A percentile compares a stretch with the other conserved stretches of the same genome.
phyloP scores from a whole-genome alignment of 2,797 vertebrate genomes.

The Centropyge bicolor region DNA sequence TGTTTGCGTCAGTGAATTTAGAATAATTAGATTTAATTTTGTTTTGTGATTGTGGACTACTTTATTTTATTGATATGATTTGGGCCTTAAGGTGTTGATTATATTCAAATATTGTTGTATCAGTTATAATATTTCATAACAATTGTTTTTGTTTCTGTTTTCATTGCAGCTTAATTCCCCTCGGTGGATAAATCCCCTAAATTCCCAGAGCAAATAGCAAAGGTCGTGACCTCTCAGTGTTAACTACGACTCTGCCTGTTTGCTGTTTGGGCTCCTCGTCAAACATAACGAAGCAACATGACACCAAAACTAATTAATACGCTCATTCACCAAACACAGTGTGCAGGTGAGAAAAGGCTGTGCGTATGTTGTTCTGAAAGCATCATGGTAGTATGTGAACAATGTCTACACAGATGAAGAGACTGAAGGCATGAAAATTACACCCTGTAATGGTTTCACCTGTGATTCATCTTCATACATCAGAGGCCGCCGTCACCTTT shows the following conservation, averaged over 20 bases:
- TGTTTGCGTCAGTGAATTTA: neutral
- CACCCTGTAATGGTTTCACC: neutral
- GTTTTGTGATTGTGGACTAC: neutral
- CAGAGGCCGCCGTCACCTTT: neutral
- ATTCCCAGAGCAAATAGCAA: neutral
- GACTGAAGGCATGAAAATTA: neutral
- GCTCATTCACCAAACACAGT: neutral
- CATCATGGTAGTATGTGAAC: neutral
- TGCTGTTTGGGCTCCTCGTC: neutral
- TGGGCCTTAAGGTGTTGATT: neutral
- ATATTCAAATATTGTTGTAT: neutral
- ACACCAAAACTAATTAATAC: neutral
- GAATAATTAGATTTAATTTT: neutral
- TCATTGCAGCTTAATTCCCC: neutral
- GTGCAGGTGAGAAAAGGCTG: neutral
- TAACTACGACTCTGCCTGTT: neutral
- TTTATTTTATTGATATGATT: neutral
- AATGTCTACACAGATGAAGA: neutral
- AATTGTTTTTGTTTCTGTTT: neutral
- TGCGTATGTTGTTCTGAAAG: neutral
- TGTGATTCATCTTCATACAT: neutral
- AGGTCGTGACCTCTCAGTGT: neutral
- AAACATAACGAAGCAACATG: neutral
- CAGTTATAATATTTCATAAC: neutral
- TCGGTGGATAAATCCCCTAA: neutral